Conservation (phyloP, 2,113 vertebrate genomes). For the Pluvialis apricaria region DNA sequence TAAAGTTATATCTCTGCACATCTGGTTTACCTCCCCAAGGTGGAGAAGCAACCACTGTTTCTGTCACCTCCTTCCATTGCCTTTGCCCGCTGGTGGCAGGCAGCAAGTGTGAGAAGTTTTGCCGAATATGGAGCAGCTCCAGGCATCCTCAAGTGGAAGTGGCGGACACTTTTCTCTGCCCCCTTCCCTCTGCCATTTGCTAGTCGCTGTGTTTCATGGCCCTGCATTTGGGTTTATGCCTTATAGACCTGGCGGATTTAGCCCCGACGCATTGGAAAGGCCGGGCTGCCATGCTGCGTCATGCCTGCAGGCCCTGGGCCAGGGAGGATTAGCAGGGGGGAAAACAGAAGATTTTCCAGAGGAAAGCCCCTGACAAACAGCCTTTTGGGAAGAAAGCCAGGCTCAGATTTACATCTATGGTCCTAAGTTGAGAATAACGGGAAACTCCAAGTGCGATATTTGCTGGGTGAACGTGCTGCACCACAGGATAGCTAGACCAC, state of each 20-base stretch:
- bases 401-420: not conserved
- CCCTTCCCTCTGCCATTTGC: not conserved
- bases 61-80: not conserved
- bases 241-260: not conserved
- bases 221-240: not conserved
- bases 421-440: not conserved
- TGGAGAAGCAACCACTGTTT: not conserved
- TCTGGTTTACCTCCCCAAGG: fast-evolving
- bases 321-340: not conserved
- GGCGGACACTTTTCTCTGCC: not conserved
- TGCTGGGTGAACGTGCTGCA: fast-evolving
- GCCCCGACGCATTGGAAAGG: fast-evolving
- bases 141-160: fast-evolving
- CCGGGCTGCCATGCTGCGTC: not conserved
- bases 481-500: not conserved
- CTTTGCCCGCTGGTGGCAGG: not conserved
- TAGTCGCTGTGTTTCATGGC: not conserved
- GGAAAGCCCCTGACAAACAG: not conserved
- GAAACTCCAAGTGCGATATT: not conserved
- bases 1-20: not conserved
- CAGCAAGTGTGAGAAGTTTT: fast-evolving
- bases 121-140: fast-evolving
- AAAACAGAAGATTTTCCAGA: conserved; percentile 8
- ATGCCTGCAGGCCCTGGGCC: not conserved
- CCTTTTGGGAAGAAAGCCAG: not conserved